Conservation (phyloP, 1,140 invertebrate species). For the Drosophila ambigua region DNA sequence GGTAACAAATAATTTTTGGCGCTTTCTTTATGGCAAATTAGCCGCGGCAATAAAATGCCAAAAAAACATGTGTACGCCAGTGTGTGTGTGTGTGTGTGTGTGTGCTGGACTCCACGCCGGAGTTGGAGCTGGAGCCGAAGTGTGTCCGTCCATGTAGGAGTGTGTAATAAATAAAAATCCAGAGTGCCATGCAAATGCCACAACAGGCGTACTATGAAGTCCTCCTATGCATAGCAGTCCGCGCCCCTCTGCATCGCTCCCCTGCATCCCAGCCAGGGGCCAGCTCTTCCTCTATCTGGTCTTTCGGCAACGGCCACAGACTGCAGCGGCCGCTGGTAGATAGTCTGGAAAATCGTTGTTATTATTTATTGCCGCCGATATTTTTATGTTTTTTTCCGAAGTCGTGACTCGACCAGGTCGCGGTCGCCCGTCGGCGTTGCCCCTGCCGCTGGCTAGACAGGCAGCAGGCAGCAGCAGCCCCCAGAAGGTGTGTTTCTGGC, state of each 20-base stretch:
- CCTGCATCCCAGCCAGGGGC: constrained; percentile 14
- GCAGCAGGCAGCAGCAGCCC: constrained; percentile 53
- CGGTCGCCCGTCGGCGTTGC: constrained; percentile 16
- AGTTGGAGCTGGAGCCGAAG: neutral
- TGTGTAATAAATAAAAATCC: constrained; percentile 72
- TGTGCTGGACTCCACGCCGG: neutral
- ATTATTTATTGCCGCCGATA: constrained; percentile 81
- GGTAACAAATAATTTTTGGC: constrained; percentile 60
- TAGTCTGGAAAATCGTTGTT: constrained; percentile 82
- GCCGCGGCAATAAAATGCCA: constrained; percentile 72
- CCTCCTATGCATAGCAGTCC: constrained; percentile 1
- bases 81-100: constrained; percentile 20
- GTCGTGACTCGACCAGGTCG: constrained; percentile 76
- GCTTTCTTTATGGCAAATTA: constrained; percentile 80
- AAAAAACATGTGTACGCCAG: constrained; percentile 39
- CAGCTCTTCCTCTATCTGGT: constrained; percentile 40
- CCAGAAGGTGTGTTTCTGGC: constrained; percentile 71
- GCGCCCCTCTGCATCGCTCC: neutral
- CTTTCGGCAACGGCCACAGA: constrained; percentile 7
- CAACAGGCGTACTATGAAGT: constrained; percentile 58
- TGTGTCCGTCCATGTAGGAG: constrained; percentile 21
- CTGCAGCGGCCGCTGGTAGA: constrained; percentile 52
- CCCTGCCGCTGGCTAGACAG: constrained; percentile 50
- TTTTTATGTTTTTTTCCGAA: constrained; percentile 82
- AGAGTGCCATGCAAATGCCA: constrained; percentile 71